Percentiles rank a stretch among this genome's conserved stretches.
Evolutionary conservation across 2,797 vertebrate species (phyloP).

Genomic region (Acomys russatus): DNA sequence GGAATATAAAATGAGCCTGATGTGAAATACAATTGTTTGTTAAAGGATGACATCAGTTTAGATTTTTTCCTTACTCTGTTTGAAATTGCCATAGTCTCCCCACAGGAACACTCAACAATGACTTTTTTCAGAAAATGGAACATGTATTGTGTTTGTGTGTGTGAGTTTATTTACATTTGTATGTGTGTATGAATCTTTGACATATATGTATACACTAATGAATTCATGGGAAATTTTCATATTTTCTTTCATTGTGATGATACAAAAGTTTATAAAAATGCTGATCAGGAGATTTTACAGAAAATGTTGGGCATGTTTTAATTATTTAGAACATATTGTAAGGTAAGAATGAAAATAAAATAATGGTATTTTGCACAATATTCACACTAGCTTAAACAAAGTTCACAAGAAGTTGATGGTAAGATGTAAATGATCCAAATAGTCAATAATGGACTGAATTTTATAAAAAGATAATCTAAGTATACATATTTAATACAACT

Average conservation of each 20-base stretch:
- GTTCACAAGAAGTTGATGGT: not conserved
- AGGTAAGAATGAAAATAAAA: not conserved
- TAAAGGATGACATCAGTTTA: not conserved
- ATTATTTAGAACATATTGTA: not conserved
- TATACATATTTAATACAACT: not conserved
- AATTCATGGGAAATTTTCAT: not conserved
- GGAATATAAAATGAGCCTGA: not conserved
- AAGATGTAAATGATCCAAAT: not conserved
- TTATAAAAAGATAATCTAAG: slow-evolving; percentile 9
- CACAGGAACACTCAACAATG: slow-evolving; percentile 9
- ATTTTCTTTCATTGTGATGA: not conserved
- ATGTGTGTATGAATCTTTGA: not conserved
- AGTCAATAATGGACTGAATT: not conserved
- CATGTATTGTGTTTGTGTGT: not conserved
- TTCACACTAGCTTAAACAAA: not conserved
- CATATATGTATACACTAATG: not conserved
- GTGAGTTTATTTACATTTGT: not conserved
- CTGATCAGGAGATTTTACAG: not conserved
- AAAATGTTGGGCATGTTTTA: not conserved
- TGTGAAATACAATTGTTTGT: not conserved
- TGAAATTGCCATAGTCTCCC: slow-evolving; percentile 2
- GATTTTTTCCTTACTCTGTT: not conserved
- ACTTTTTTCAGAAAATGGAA: not conserved
- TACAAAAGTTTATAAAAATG: not conserved
- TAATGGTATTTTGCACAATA: not conserved